Percentiles rank a stretch among this genome's conserved stretches.
phyloP scores from a whole-genome alignment of 2,113 vertebrate species.

The Chauna torquata region DNA sequence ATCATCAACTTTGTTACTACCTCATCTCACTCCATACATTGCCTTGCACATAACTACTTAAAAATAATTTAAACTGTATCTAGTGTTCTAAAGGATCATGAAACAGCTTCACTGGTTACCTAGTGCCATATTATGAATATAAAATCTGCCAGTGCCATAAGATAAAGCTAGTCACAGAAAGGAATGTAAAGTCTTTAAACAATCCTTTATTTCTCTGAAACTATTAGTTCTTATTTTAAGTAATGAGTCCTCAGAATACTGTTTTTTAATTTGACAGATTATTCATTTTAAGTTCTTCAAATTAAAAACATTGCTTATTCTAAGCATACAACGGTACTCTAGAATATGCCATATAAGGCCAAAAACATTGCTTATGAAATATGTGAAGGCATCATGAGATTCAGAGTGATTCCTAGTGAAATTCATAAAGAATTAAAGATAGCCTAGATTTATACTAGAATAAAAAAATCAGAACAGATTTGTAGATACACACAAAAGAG shows the following conservation, averaged over 20 bases:
- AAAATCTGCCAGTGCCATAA: neutral
- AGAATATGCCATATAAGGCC: neutral
- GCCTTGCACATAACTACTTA: neutral
- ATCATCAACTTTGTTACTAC: neutral
- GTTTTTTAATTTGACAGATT: no score
- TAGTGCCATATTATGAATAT: neutral
- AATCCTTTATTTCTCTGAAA: neutral
- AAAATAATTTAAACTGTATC: neutral
- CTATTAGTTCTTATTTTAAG: no score
- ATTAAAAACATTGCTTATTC: neutral
- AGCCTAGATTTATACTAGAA: neutral
- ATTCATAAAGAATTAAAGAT: neutral
- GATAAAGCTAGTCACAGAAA: neutral
- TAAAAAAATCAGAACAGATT: neutral
- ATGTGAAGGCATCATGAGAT: neutral
- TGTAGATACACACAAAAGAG: neutral
- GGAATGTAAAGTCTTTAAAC: neutral
- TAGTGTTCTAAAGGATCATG: neutral
- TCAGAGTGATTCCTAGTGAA: neutral
- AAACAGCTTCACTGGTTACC: neutral
- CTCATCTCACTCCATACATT: neutral
- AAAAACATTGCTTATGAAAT: neutral
- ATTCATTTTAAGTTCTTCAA: neutral
- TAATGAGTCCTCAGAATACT: no score
- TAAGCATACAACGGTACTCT: neutral